Percentiles rank a stretch among this genome's conserved stretches.
phyloP scores from a whole-genome alignment of 2,888 invertebrate species.

The Mycalesis mineus region DNA sequence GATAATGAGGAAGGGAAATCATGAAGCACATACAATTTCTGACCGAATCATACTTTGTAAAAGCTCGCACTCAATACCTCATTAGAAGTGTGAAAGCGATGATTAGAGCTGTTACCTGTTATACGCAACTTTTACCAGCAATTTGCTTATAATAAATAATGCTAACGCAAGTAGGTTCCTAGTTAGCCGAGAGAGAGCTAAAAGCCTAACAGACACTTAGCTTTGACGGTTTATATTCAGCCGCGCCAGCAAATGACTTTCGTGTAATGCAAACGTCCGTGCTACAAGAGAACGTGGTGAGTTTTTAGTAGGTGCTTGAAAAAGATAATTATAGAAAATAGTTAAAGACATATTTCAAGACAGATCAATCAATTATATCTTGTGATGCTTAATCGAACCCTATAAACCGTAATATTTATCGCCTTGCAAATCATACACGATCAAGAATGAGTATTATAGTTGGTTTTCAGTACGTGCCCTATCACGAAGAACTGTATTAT shows the following conservation, averaged over 20 bases:
- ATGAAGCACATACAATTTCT: too few species aligned
- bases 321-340: too few species aligned
- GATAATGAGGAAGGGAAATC: too few species aligned
- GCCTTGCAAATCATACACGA: too few species aligned
- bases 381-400: too few species aligned
- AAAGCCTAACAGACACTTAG: conserved; percentile 6
- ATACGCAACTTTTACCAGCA: background rate
- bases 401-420: too few species aligned
- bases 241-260: conserved; percentile 7
- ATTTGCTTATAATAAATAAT: background rate
- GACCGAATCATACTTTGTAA: too few species aligned
- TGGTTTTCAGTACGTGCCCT: too few species aligned
- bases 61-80: background rate
- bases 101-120: background rate
- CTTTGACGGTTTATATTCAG: conserved; percentile 10
- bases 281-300: background rate
- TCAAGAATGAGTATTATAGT: too few species aligned
- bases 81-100: conserved; percentile 1
- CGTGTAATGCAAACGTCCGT: background rate
- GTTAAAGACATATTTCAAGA: too few species aligned
- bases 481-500: too few species aligned
- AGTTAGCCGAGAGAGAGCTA: conserved; percentile 6
- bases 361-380: too few species aligned
- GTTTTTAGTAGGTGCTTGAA: background rate
- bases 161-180: background rate